Evolutionary conservation across 2,113 vertebrate species (phyloP).

Genomic region (Bos indicus): DNA sequence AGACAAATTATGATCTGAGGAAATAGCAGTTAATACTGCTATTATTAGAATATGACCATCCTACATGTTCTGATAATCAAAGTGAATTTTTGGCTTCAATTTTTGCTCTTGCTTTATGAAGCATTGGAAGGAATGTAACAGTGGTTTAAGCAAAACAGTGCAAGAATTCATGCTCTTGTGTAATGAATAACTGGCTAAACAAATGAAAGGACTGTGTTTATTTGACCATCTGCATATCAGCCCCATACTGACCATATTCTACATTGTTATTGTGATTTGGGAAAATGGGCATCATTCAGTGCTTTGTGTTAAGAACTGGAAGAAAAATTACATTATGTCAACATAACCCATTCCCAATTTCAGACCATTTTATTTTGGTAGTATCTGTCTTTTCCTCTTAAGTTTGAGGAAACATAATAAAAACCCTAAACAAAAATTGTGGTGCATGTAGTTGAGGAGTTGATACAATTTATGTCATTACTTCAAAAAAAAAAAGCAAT

Average conservation of each 20-base stretch:
- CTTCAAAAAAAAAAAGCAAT: not conserved
- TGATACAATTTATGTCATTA: not conserved
- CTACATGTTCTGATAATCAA: not conserved
- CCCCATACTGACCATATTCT: not conserved
- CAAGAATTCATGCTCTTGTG: not conserved
- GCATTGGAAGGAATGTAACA: not conserved
- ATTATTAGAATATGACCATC: not conserved
- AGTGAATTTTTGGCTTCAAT: not conserved
- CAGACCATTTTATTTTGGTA: slow-evolving; percentile 20
- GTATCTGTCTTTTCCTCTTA: not conserved
- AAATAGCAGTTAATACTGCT: not conserved
- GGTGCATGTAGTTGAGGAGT: not conserved
- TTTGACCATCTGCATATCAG: not conserved
- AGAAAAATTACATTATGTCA: slow-evolving; percentile 21
- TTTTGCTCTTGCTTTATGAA: not conserved
- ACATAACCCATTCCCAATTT: not conserved
- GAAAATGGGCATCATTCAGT: not conserved
- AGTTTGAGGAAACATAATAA: not conserved
- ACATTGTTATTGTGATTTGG: not conserved
- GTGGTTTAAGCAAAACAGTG: not conserved
- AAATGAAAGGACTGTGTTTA: not conserved
- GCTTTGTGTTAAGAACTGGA: slow-evolving; percentile 7
- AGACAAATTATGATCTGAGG: not conserved
- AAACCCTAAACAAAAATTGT: not conserved
- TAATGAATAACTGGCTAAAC: not conserved